Base-by-base conservation (phyloP, 2,888 invertebrate genomes). In the Drosophila paramelanica region DNA sequence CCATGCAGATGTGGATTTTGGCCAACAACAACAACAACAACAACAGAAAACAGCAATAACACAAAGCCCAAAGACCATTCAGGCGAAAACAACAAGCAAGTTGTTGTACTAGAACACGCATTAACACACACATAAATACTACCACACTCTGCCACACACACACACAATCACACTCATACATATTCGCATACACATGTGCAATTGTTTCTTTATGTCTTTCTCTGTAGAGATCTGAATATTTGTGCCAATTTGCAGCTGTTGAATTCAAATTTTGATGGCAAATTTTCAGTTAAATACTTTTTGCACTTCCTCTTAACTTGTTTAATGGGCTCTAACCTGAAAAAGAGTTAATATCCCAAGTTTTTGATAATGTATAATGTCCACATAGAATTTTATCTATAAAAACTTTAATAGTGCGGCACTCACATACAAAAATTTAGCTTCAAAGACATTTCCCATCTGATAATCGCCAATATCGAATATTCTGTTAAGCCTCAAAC, bases 1-100 rank as follows among this genome's bases (percentile, higher is more conserved):
- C 53, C 67, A 80, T 80, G 81, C 67, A 77, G 70, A 73, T 78
- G 78, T 81, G 67, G 64, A 74, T 70, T 79, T 79, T 81, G 53
- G 64, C 59, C 77, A 77, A 61, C 33, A 64, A 42, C 70, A 46
- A 67, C 57, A 17, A 17, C 77, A 77, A 61, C 33, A 64, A 42
- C 70, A 46, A 67, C 57, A 67, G 42, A 23, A 67, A 36, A 59
- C 25, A 58, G 49, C 58, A 73, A 73, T 41, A 74, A 67, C 72
- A 61, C 72, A 67, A 69, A 56, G 39, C 41, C 60, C n/a, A 33
- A 43, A 50, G 65, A 41, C 58, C 78, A 81, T 77, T 81, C 81
- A 81, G 62, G 49, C 61, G 80, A 82, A 67, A 79, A 76, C 64
- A 79, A 78, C 78, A 79, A 67, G 50, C 79, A 78, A 47, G 47